phyloP scores from a whole-genome alignment of 2,113 vertebrate genomes.

The Chitala chitala region DNA sequence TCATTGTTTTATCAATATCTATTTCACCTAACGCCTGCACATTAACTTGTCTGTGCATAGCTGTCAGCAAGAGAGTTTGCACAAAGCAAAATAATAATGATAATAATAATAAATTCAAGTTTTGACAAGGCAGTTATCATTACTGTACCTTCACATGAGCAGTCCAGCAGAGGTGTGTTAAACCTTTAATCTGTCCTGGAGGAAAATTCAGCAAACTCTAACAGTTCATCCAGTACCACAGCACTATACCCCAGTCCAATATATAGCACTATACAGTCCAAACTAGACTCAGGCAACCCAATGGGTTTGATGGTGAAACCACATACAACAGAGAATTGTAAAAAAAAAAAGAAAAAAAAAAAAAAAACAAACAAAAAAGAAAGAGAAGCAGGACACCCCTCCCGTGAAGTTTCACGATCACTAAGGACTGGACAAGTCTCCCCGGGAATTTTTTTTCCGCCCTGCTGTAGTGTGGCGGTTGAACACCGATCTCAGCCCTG shows the following conservation, averaged over 20 bases:
- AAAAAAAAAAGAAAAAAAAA: no score
- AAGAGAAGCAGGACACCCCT: constrained; percentile 45
- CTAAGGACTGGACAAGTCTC: constrained; percentile 43
- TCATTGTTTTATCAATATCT: not conserved
- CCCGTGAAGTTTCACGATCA: constrained; percentile 36
- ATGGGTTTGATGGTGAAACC: constrained; percentile 30
- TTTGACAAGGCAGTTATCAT: constrained; percentile 25
- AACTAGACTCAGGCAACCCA: constrained; percentile 33
- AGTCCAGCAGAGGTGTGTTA: constrained; percentile 39
- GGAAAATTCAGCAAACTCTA: constrained; percentile 29
- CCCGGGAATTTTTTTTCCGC: constrained; percentile 48
- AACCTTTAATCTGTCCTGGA: constrained; percentile 39
- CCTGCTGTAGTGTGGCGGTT: constrained; percentile 44
- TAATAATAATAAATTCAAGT: no score
- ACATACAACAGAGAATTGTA: no score
- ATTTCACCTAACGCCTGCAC: constrained; percentile 16
- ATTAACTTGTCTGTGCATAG: not conserved
- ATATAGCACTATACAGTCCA: constrained; percentile 14
- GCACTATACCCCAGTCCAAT: no score
- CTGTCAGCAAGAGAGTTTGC: constrained; percentile 11
- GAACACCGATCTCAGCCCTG: constrained; percentile 41
- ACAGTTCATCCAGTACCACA: constrained; percentile 22
- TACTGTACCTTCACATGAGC: constrained; percentile 56
- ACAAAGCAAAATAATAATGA: no score
- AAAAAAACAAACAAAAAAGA: constrained; percentile 42